Percentiles rank a stretch among this genome's conserved stretches.
These are phyloP conservation scores for Willowsia nigromaculata DNA, from an alignment of 2,888 invertebrate genomes.

Conservation along the genomic window DNA sequence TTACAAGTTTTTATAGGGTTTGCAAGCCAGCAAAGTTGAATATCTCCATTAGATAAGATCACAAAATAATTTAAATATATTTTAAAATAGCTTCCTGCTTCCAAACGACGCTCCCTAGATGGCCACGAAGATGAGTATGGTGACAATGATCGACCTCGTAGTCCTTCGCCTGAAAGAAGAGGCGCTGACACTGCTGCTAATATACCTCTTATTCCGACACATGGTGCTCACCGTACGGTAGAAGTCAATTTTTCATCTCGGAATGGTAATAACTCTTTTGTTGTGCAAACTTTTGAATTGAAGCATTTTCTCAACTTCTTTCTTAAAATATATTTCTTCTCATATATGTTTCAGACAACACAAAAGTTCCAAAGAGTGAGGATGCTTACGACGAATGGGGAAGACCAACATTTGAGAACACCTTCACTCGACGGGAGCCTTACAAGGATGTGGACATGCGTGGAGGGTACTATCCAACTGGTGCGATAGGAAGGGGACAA, in stretches of 20 bases:
- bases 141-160: constrained; percentile 72
- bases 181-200: constrained; percentile 31
- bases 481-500: constrained; percentile 34
- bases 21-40: too few relatives aligned
- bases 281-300: too few relatives aligned
- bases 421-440: constrained; percentile 43
- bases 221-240: constrained; percentile 61
- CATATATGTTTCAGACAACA: background rate
- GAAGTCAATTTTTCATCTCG: constrained; percentile 41
- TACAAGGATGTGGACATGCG: constrained; percentile 67
- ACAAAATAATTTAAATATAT: background rate
- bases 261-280: constrained; percentile 34
- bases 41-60: background rate
- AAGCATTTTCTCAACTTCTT: too few relatives aligned
- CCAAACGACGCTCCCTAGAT: constrained; percentile 5
- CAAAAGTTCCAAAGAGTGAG: background rate
- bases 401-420: background rate
- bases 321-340: background rate
- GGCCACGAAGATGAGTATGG: constrained; percentile 48
- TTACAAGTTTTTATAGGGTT: too few relatives aligned
- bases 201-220: constrained; percentile 55
- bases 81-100: constrained; percentile 34
- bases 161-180: constrained; percentile 73
- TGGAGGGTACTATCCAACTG: constrained; percentile 1
- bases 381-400: constrained; percentile 54